These are phyloP conservation scores for Ecliptopera silaceata DNA, from an alignment of 2,888 invertebrate genomes.

Conservation along the genomic window DNA sequence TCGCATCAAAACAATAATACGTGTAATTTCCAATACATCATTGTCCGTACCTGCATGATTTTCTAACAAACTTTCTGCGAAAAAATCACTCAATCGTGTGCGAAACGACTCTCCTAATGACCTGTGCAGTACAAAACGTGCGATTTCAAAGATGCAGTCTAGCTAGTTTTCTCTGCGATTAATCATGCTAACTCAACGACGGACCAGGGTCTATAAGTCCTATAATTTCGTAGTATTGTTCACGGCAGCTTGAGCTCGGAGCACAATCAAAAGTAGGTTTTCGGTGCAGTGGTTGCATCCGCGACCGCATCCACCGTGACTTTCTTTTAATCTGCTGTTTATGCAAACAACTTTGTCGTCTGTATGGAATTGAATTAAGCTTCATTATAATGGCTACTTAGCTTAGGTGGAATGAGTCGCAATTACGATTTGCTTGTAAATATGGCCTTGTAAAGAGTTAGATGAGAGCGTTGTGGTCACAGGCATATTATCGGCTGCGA, in stretches of 20 bases:
- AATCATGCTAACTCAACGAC: constrained; percentile 76
- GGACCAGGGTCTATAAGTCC: constrained; percentile 67
- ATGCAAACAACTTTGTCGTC: constrained; percentile 30
- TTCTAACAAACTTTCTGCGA: constrained; percentile 53
- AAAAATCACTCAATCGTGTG: constrained; percentile 60
- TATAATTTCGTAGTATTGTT: constrained; percentile 76
- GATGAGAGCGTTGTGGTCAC: constrained; percentile 54
- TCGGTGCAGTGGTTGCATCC: constrained; percentile 66
- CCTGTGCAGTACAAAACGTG: constrained; percentile 62
- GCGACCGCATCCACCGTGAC: constrained; percentile 55
- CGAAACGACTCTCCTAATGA: constrained; percentile 63
- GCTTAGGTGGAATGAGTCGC: constrained; percentile 23
- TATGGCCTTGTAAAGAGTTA: constrained; percentile 38
- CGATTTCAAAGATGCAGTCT: constrained; percentile 57
- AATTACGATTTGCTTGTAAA: constrained; percentile 32
- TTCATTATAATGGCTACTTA: constrained; percentile 28
- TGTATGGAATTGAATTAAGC: constrained; percentile 31
- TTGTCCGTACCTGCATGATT: constrained; percentile 46
- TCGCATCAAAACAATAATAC: constrained; percentile 51
- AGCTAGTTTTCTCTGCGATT: constrained; percentile 73
- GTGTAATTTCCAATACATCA: constrained; percentile 61
- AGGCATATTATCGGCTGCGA: constrained; percentile 62
- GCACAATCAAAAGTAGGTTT: constrained; percentile 73
- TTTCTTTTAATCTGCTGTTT: constrained; percentile 49
- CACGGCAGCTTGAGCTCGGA: constrained; percentile 56